These are phyloP conservation scores for Drosophila orosa DNA, from an alignment of 1,140 invertebrate genomes.

Conservation along the genomic window DNA sequence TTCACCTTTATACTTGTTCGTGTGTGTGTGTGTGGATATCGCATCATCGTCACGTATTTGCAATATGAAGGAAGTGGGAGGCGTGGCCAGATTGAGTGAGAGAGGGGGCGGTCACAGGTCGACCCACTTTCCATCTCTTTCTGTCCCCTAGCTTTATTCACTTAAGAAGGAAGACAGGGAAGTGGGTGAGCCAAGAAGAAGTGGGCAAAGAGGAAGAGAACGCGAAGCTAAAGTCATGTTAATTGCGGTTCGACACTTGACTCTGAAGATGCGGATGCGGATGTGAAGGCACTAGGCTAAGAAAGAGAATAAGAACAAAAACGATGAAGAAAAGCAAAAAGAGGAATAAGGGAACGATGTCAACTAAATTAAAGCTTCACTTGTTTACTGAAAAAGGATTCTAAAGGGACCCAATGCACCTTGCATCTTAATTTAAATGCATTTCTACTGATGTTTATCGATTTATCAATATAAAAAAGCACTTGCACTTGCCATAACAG, in stretches of 20 bases:
- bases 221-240: conserved; percentile 59
- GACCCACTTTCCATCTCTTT: conserved; percentile 54
- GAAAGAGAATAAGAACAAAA: not conserved
- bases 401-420: not conserved
- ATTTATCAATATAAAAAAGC: conserved; percentile 29
- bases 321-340: not conserved
- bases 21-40: conserved; percentile 12
- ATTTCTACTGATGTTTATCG: conserved; percentile 16
- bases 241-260: conserved; percentile 71
- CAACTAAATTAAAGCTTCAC: conserved; percentile 5
- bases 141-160: conserved; percentile 1
- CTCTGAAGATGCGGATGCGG: conserved; percentile 56
- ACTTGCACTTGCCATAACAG: conserved; percentile 27
- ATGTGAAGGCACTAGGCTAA: conserved; percentile 26
- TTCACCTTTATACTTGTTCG: conserved; percentile 1
- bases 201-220: conserved; percentile 1
- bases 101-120: conserved; percentile 34
- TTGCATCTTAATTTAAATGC: not conserved
- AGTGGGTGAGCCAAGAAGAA: conserved; percentile 2
- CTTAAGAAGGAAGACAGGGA: conserved; percentile 18
- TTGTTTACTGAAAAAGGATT: not conserved
- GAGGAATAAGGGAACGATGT: not conserved
- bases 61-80: conserved; percentile 37
- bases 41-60: conserved; percentile 50
- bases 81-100: conserved; percentile 52